phyloP scores from a whole-genome alignment of 2,888 invertebrate genomes.

The Bugula neritina region DNA sequence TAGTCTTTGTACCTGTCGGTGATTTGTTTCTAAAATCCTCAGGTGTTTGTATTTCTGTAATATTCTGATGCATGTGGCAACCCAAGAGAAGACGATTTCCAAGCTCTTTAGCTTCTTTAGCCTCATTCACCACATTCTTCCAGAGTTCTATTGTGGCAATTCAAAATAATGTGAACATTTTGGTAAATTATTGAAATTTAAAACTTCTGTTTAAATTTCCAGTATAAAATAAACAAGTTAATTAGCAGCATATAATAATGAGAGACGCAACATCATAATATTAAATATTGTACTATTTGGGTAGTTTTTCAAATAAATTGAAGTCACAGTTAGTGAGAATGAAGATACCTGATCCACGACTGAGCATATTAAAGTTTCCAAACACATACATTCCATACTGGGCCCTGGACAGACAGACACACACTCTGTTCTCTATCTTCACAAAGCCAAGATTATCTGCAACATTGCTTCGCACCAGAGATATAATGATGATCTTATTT shows the following conservation, averaged over 20 bases:
- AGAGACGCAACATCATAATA: too few species aligned
- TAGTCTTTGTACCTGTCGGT: not conserved
- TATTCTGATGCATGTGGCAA: not conserved
- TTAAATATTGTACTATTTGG: too few species aligned
- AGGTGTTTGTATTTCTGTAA: not conserved
- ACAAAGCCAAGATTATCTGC: conserved; percentile 45
- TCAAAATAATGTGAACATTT: too few species aligned
- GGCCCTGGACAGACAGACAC: conserved; percentile 50
- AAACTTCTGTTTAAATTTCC: too few species aligned
- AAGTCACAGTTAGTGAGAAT: too few species aligned
- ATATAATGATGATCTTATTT: conserved; percentile 50
- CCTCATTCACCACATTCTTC: not conserved
- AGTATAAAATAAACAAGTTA: too few species aligned
- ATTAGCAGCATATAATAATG: too few species aligned
- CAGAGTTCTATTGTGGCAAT: too few species aligned
- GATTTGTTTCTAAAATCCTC: conserved; percentile 10
- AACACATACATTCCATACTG: conserved; percentile 47
- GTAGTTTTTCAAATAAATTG: too few species aligned
- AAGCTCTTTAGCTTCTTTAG: not conserved
- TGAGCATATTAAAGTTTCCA: conserved; percentile 42
- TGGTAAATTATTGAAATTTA: too few species aligned
- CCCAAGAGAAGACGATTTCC: not conserved
- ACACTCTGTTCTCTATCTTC: conserved; percentile 44
- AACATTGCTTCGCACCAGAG: conserved; percentile 48
- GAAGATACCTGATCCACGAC: conserved; percentile 1